These are phyloP conservation scores for Bombus haemorrhoidalis DNA, from an alignment of 1,140 invertebrate genomes.

Conservation along the genomic window DNA sequence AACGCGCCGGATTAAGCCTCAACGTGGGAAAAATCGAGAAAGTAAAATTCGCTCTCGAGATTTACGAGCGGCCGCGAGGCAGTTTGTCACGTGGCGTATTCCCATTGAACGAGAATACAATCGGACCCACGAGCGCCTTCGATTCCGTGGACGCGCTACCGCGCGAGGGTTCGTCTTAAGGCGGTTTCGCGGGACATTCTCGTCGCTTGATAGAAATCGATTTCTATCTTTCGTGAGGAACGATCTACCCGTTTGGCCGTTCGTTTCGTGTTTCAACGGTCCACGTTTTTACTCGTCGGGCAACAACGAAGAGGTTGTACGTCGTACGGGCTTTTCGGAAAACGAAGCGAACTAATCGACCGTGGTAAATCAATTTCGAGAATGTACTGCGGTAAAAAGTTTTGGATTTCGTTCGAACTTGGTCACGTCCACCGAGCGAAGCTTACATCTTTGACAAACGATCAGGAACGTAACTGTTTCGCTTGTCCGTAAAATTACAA, in stretches of 20 bases:
- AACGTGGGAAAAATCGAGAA: constrained; percentile 57
- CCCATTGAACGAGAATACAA: constrained; percentile 45
- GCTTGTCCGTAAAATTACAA: background rate
- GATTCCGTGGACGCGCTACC: constrained; percentile 31
- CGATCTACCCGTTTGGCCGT: background rate
- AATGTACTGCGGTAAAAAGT: too few species aligned
- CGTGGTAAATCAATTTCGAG: too few species aligned
- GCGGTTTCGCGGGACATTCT: background rate
- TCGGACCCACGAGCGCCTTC: constrained; percentile 29
- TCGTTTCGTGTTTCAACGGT: too few species aligned
- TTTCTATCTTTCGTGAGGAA: background rate
- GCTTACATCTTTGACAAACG: too few species aligned
- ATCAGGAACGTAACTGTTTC: too few species aligned
- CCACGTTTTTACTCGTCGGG: too few species aligned
- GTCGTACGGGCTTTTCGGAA: too few species aligned
- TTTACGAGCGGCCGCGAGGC: constrained; percentile 50
- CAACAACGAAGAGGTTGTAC: too few species aligned
- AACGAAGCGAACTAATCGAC: too few species aligned
- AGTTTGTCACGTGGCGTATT: constrained; percentile 50
- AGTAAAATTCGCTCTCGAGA: constrained; percentile 39
- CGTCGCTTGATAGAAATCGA: background rate
- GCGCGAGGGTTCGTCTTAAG: background rate
- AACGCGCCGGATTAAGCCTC: constrained; percentile 62
- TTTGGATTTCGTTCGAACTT: too few species aligned
- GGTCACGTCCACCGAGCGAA: too few species aligned